These are phyloP conservation scores for Agapetus fuscipes DNA, from an alignment of 2,888 invertebrate species.

Conservation along the genomic window DNA sequence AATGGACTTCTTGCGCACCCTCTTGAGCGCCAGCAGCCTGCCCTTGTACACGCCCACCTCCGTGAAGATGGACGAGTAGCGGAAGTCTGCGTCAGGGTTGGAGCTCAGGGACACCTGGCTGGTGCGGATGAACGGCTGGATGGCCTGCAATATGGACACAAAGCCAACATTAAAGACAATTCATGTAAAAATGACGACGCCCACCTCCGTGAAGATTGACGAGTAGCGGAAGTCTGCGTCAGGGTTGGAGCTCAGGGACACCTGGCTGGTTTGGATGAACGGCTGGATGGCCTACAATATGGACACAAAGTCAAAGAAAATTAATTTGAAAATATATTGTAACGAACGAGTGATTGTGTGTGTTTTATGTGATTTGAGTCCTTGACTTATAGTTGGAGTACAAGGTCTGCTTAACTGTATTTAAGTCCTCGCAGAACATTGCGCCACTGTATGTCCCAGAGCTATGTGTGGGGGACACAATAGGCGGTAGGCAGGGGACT, in stretches of 20 bases:
- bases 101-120: conserved; percentile 88
- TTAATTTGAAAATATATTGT: too few relatives aligned
- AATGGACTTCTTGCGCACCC: conserved; percentile 73
- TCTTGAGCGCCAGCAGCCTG: conserved; percentile 77
- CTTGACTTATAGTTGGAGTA: too few relatives aligned
- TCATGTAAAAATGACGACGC: conserved; percentile 37
- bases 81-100: conserved; percentile 84
- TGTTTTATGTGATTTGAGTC: too few relatives aligned
- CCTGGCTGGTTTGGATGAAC: conserved; percentile 71
- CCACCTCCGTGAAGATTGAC: conserved; percentile 83
- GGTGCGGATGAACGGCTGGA: conserved; percentile 59
- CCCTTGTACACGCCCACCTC: conserved; percentile 85
- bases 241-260: conserved; percentile 85
- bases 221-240: conserved; percentile 86
- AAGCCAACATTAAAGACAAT: conserved; percentile 10
- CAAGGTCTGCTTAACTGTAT: too few relatives aligned
- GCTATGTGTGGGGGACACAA: too few relatives aligned
- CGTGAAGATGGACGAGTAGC: conserved; percentile 84
- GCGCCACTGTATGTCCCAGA: too few relatives aligned
- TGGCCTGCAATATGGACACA: conserved; percentile 34
- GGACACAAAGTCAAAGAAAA: background rate
- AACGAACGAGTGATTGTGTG: too few relatives aligned
- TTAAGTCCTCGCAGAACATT: too few relatives aligned
- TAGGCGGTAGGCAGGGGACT: too few relatives aligned
- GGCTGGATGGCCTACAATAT: conserved; percentile 45